phyloP scores from a whole-genome alignment of 2,797 vertebrate genomes.

The Amniataba percoides region DNA sequence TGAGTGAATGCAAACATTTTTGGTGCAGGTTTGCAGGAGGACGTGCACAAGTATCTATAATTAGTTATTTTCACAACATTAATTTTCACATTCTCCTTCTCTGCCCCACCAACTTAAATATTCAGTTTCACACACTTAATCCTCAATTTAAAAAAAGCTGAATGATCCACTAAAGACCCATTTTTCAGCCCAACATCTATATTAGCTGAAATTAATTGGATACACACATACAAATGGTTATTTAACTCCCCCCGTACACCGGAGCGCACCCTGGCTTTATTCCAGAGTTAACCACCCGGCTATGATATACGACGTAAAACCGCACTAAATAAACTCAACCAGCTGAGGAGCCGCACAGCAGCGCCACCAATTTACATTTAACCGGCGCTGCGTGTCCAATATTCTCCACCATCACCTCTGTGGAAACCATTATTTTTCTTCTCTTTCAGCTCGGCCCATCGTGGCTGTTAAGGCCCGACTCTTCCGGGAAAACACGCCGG shows the following conservation, averaged over 20 bases:
- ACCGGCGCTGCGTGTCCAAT: conserved; percentile 6
- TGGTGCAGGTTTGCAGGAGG: neutral
- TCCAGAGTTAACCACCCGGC: conserved; percentile 24
- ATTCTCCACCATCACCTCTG: neutral
- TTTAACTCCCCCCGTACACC: conserved; percentile 2
- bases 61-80: neutral
- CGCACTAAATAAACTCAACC: conserved; percentile 28
- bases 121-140: conserved; percentile 9
- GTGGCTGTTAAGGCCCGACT: neutral
- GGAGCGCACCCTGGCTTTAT: neutral
- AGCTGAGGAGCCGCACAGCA: neutral
- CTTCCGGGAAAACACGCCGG: neutral
- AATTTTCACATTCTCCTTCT: neutral
- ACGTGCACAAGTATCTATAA: neutral
- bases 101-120: neutral
- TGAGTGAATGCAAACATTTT: neutral
- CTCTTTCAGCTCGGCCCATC: neutral
- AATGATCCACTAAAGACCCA: neutral
- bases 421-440: neutral
- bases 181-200: neutral
- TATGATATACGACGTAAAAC: conserved; percentile 20
- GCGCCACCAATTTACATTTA: conserved; percentile 14
- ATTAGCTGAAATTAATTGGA: conserved; percentile 36
- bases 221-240: neutral
- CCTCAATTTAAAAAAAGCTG: neutral